Evolutionary conservation across 2,797 vertebrate genomes (phyloP).

Genomic region (Myotis pilosus): DNA sequence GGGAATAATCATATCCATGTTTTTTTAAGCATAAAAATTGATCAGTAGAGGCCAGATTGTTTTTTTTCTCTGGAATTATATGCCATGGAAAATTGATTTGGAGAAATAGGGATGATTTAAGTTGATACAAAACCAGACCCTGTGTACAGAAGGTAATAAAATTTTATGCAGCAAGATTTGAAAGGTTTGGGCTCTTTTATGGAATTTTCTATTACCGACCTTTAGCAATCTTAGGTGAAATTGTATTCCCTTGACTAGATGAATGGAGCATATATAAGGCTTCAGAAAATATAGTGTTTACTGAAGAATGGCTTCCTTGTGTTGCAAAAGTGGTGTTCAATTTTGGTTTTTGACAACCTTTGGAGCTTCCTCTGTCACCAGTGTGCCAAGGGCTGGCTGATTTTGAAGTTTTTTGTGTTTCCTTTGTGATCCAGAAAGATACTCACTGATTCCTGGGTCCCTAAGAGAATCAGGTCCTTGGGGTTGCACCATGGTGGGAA

Average conservation of each 20-base stretch:
- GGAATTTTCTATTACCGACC: neutral
- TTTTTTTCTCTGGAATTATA: conserved; percentile 19
- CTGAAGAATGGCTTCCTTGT: neutral
- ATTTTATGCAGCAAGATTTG: neutral
- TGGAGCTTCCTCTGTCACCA: neutral
- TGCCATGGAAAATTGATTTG: conserved; percentile 36
- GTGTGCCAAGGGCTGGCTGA: neutral
- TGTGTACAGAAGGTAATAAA: neutral
- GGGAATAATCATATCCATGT: neutral
- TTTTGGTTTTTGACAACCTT: conserved; percentile 32
- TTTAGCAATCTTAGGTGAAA: neutral
- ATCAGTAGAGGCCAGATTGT: neutral
- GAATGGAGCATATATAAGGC: neutral
- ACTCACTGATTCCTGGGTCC: neutral
- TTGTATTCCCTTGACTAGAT: conserved; percentile 9
- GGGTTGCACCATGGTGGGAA: neutral
- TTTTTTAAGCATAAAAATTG: conserved; percentile 30
- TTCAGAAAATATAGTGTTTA: conserved; percentile 4
- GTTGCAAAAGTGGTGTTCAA: neutral
- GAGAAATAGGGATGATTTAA: neutral
- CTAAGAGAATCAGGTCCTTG: neutral
- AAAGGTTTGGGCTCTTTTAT: neutral
- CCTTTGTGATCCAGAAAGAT: neutral
- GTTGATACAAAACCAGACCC: neutral
- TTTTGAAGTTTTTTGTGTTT: conserved; percentile 3